phyloP scores from a whole-genome alignment of 2,113 vertebrate genomes.

The Bujurquina vittata region DNA sequence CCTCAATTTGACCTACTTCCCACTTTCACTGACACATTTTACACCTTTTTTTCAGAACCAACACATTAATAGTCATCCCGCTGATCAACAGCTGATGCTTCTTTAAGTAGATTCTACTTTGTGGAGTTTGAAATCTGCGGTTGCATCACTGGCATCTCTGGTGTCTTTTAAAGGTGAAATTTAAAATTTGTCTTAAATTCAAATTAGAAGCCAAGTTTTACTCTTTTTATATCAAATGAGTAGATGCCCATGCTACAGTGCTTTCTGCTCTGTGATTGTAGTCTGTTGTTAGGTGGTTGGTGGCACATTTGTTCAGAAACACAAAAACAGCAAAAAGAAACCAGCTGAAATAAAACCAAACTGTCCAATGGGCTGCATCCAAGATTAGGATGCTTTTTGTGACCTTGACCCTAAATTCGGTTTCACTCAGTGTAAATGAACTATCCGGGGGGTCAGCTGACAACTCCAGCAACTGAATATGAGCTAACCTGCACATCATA shows the following conservation, averaged over 20 bases:
- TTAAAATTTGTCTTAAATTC: too few species aligned
- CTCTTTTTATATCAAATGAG: neutral
- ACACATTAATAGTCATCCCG: neutral
- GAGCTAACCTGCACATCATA: slow-evolving; percentile 75
- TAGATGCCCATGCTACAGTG: neutral
- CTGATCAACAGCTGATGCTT: neutral
- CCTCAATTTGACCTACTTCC: slow-evolving; percentile 12
- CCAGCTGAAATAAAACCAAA: neutral
- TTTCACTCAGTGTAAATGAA: slow-evolving; percentile 67
- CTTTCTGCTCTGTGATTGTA: neutral
- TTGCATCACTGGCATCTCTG: neutral
- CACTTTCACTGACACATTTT: neutral
- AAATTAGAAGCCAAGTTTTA: too few species aligned
- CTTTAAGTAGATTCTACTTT: neutral
- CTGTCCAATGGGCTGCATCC: slow-evolving; percentile 14
- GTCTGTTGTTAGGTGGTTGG: neutral
- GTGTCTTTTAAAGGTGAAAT: neutral
- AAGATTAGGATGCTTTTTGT: slow-evolving; percentile 20
- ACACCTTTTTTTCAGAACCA: neutral
- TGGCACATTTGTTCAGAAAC: neutral
- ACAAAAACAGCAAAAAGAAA: neutral
- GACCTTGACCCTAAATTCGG: slow-evolving; percentile 73
- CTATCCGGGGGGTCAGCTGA: slow-evolving; percentile 61
- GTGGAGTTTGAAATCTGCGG: neutral
- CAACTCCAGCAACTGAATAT: slow-evolving; percentile 80